Evolutionary conservation across 2,888 invertebrate species (phyloP).

Genomic region (Trichogramma evanescens): DNA sequence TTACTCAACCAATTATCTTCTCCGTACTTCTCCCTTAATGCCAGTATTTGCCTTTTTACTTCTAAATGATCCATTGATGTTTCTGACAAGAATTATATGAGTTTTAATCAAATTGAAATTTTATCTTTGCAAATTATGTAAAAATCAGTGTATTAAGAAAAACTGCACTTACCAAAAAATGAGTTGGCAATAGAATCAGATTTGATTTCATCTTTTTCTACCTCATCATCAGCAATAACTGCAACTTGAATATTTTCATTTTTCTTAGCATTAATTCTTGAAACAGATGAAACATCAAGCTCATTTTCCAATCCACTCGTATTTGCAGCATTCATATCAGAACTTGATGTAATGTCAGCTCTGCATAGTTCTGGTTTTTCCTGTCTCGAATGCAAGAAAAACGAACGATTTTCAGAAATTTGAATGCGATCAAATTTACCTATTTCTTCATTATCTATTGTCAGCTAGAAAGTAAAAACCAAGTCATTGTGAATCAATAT

Average conservation of each 20-base stretch:
- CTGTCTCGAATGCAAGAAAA: not conserved
- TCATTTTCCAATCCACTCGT: slow-evolving; percentile 38
- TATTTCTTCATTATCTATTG: slow-evolving; percentile 52
- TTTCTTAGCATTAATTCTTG: slow-evolving; percentile 45
- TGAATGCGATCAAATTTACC: slow-evolving; percentile 51
- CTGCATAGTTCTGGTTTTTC: slow-evolving; percentile 11
- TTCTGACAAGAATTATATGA: slow-evolving; percentile 24
- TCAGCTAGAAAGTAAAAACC: slow-evolving; percentile 43
- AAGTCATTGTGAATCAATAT: not conserved
- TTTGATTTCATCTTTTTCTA: slow-evolving; percentile 39
- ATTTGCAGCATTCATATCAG: slow-evolving; percentile 24
- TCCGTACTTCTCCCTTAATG: slow-evolving; percentile 54
- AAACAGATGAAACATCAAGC: slow-evolving; percentile 46
- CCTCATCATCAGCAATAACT: slow-evolving; percentile 46
- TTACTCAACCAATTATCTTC: slow-evolving; percentile 56
- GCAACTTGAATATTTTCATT: slow-evolving; percentile 37
- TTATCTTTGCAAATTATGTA: too few relatives aligned
- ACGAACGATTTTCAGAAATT: slow-evolving; percentile 36
- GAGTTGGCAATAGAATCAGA: slow-evolving; percentile 32
- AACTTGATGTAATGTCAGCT: slow-evolving; percentile 21
- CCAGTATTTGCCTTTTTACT: slow-evolving; percentile 56
- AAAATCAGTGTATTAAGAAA: not conserved
- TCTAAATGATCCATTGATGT: slow-evolving; percentile 51
- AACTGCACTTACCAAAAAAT: slow-evolving; percentile 25
- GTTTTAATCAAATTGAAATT: slow-evolving; percentile 5